Evolutionary conservation across 2,113 vertebrate species (phyloP), one percentile per base, ranked within the genome.

Genomic region (Pelmatolapia mariae): DNA sequence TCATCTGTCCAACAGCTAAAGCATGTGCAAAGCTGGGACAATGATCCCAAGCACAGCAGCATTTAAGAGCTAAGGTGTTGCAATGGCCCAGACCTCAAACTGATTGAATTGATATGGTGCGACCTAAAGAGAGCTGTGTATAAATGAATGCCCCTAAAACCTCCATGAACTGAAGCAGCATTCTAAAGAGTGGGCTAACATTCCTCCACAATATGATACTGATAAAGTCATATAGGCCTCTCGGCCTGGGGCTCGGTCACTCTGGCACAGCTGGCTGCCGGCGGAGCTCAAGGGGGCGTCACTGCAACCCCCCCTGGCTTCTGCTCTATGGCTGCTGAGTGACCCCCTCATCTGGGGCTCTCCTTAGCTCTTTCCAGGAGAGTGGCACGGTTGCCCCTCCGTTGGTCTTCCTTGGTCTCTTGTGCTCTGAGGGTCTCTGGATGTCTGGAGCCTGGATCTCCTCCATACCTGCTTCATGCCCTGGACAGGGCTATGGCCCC

Each of bases 361-460:
- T n/a, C n/a, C n/a, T n/a, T n/a, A n/a, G n/a, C n/a, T n/a, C n/a
- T n/a, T n/a, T n/a, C n/a, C 0, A 0, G 19, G 50, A n/a, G 3
- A 10, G 50, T n/a, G 50, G 19, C 19, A 0, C 5, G 19, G 50
- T 4, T n/a, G 19, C 5, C 50, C 1, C 50, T 53, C 50, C 3
- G 0, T n/a, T 53, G 50, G 50, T 53, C 50, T n/a, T 53, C 0
- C 50, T 53, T 53, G 19, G 19, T 10, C 50, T 53, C 50, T n/a
- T 6, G 19, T n/a, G 19, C 3, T 53, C 50, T 53, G 9, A 6
- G 50, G 50, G 9, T 0, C 9, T 53, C 19, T 53, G 19, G 50
- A n/a, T 52, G 50, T n/a, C 8, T 50, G 0, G 8, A 52, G 47
- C 1, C 18, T 52, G 18, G 1, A 50, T 50, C 8, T 50, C 47